Percentiles rank a stretch among this genome's conserved stretches.
These are phyloP conservation scores for Apodemus agrarius DNA, from an alignment of 2,797 vertebrate genomes.

Conservation along the genomic window DNA sequence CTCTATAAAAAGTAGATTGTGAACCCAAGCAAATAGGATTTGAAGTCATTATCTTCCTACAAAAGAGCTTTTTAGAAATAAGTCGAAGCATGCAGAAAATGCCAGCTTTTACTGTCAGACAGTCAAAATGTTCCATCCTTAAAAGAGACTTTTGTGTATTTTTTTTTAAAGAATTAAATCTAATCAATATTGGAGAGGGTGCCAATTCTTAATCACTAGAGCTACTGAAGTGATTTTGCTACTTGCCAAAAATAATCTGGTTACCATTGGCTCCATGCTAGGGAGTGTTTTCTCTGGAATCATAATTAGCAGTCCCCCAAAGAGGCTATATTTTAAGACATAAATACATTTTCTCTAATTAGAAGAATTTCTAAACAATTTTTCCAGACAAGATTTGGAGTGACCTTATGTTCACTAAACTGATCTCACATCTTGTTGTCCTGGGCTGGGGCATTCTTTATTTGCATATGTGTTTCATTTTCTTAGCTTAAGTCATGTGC, in stretches of 20 bases:
- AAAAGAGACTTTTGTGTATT: background rate
- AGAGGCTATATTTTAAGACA: slow-evolving; percentile 22
- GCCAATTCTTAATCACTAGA: background rate
- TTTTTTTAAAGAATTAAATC: slow-evolving; percentile 30
- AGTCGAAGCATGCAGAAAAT: slow-evolving; percentile 17
- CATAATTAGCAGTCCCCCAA: background rate
- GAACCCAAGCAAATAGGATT: background rate
- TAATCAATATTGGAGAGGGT: background rate
- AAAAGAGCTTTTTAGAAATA: slow-evolving; percentile 51
- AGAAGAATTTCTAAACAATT: slow-evolving; percentile 2
- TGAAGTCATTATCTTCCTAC: background rate
- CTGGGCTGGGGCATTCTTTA: background rate
- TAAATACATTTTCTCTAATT: background rate
- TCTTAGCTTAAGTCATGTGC: background rate
- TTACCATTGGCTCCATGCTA: background rate
- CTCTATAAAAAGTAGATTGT: background rate
- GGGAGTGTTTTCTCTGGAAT: background rate
- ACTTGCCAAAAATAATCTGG: slow-evolving; percentile 39
- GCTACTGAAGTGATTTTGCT: background rate
- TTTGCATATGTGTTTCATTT: background rate
- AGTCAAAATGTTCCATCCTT: background rate
- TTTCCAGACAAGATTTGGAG: background rate
- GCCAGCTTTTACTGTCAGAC: background rate
- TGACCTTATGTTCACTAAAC: background rate
- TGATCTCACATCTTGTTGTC: background rate